Percentiles rank a stretch among this genome's conserved stretches.
Conservation (phyloP, 1,140 invertebrate species). For the Cydia pomonella region DNA sequence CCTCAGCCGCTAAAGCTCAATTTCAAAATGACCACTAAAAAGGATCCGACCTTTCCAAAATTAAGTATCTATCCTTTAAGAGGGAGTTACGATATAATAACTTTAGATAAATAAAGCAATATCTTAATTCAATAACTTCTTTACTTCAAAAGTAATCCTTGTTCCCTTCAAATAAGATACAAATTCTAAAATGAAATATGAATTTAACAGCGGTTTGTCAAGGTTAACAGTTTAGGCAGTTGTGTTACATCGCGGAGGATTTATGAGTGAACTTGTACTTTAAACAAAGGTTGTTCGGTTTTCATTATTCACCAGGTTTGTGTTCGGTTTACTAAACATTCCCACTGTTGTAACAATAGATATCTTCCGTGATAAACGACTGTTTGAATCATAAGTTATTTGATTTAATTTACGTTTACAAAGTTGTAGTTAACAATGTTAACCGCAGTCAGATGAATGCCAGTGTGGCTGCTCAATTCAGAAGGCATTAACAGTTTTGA, state of each 20-base stretch:
- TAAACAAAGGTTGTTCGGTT: conserved; percentile 44
- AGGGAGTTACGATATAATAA: conserved; percentile 7
- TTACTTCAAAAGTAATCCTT: background rate
- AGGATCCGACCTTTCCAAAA: background rate
- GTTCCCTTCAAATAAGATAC: background rate
- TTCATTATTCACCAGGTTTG: conserved; percentile 42
- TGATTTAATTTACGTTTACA: background rate
- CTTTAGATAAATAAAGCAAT: background rate
- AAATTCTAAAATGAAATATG: background rate
- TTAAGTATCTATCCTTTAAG: background rate
- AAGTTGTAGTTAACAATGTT: background rate
- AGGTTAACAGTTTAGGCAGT: background rate
- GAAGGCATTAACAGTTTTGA: no score
- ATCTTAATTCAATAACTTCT: background rate
- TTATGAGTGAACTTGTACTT: conserved; percentile 44
- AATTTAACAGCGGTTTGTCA: background rate
- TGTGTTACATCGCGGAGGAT: conserved; percentile 34
- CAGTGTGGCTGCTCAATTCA: no score
- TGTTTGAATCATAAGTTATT: background rate
- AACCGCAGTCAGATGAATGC: no score
- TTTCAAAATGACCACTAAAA: background rate
- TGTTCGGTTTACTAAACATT: conserved; percentile 32
- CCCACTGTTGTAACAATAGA: conserved; percentile 8
- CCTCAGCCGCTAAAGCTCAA: background rate
- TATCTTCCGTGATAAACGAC: conserved; percentile 20